These are phyloP conservation scores for Stegophylla sp. DNA, from an alignment of 2,888 invertebrate species.

Conservation along the genomic window DNA sequence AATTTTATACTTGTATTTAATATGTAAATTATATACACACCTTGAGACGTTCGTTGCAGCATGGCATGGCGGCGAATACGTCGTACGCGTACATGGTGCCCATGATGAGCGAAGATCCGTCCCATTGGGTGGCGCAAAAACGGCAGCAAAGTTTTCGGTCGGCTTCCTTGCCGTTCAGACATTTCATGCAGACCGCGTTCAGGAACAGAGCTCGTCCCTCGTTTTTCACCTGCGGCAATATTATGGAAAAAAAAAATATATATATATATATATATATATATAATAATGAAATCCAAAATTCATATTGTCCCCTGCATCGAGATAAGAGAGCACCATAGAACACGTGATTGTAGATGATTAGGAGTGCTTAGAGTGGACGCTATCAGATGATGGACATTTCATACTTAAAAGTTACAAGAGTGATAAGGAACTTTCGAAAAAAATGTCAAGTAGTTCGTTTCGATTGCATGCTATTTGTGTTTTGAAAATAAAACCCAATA, in stretches of 20 bases:
- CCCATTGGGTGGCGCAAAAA: slow-evolving; percentile 86
- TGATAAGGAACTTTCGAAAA: too few species aligned
- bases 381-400: too few species aligned
- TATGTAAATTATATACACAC: slow-evolving; percentile 67
- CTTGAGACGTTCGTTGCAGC: slow-evolving; percentile 91
- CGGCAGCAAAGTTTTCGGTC: slow-evolving; percentile 81
- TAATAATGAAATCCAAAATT: background rate
- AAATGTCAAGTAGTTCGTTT: too few species aligned
- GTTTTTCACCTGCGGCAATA: slow-evolving; percentile 77
- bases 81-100: slow-evolving; percentile 99
- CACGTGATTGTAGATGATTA: too few species aligned
- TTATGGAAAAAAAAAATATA: slow-evolving; percentile 14
- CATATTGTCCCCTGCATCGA: too few species aligned
- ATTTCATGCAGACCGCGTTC: slow-evolving; percentile 93
- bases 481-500: too few species aligned
- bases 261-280: background rate
- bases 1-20: background rate
- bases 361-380: too few species aligned
- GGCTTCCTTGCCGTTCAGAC: slow-evolving; percentile 82
- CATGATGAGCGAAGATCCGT: slow-evolving; percentile 89
- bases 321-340: too few species aligned
- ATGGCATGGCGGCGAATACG: slow-evolving; percentile 96
- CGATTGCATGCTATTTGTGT: too few species aligned
- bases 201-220: slow-evolving; percentile 89
- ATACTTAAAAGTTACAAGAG: too few species aligned